These are phyloP conservation scores for Triplophysa yarkandensis DNA, from an alignment of 2,797 vertebrate genomes.

Conservation along the genomic window DNA sequence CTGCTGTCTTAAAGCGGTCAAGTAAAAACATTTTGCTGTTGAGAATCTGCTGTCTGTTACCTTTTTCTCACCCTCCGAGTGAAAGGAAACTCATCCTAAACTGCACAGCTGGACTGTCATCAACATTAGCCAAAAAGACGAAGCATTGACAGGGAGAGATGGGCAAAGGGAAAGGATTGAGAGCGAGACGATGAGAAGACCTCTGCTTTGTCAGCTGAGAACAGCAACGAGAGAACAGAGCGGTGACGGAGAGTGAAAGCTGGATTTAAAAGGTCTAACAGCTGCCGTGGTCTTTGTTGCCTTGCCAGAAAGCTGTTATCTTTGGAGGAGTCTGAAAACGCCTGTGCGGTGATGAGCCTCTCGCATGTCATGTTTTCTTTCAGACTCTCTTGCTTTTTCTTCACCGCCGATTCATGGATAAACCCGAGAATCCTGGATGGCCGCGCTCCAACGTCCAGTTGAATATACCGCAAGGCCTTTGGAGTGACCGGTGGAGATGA, in stretches of 20 bases:
- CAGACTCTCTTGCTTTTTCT: conserved; percentile 43
- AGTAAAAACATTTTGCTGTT: conserved; percentile 8
- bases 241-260: conserved; percentile 27
- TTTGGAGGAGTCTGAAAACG: conserved; percentile 51
- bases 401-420: conserved; percentile 62
- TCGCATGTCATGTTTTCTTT: conserved; percentile 51
- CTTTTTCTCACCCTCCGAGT: conserved; percentile 32
- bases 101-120: conserved; percentile 39
- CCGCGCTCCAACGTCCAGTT: conserved; percentile 55
- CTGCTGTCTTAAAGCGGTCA: conserved; percentile 5
- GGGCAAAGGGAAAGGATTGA: conserved; percentile 36
- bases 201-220: conserved; percentile 42
- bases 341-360: conserved; percentile 42
- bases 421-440: conserved; percentile 49
- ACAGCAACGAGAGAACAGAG: conserved; percentile 30
- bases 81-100: conserved; percentile 19
- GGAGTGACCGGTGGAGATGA: conserved; percentile 53
- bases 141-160: conserved; percentile 25
- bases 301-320: conserved; percentile 54
- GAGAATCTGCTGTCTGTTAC: conserved; percentile 27
- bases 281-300: conserved; percentile 50
- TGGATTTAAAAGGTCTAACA: conserved; percentile 49
- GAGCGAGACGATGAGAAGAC: conserved; percentile 31
- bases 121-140: conserved; percentile 31
- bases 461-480: conserved; percentile 46